phyloP scores from a whole-genome alignment of 2,888 invertebrate genomes.

The Lydus trimaculatus region DNA sequence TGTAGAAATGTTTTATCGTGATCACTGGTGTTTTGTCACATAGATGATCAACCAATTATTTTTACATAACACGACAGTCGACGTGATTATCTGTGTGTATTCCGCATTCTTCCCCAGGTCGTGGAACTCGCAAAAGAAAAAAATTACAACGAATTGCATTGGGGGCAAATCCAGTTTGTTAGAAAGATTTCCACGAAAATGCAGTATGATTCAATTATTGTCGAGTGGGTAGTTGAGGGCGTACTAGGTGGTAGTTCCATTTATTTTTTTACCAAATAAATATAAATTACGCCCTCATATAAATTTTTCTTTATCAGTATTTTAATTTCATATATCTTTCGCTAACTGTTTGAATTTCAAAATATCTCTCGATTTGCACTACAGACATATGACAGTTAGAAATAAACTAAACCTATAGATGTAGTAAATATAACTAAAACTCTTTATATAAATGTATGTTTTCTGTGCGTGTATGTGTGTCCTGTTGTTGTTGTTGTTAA shows the following conservation, averaged over 20 bases:
- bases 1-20: no score
- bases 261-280: background rate
- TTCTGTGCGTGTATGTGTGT: conserved; percentile 27
- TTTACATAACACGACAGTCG: no score
- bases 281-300: conserved; percentile 1
- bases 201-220: background rate
- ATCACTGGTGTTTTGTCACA: no score
- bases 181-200: background rate
- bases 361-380: conserved; percentile 9
- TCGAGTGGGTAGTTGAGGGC: background rate
- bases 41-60: no score
- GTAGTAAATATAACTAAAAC: background rate
- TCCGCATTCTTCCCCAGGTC: no score
- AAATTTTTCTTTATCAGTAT: conserved; percentile 5
- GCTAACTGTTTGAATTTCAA: conserved; percentile 2
- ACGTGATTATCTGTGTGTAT: no score
- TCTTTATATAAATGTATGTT: background rate
- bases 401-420: conserved; percentile 1
- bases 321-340: background rate
- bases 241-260: background rate
- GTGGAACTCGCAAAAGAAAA: no score
- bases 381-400: conserved; percentile 4
- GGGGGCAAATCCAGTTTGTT: background rate
- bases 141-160: background rate
- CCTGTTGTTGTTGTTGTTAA: conserved; percentile 25